Evolutionary conservation across 2,797 vertebrate genomes (phyloP).

Genomic region (Pangasius djambal): DNA sequence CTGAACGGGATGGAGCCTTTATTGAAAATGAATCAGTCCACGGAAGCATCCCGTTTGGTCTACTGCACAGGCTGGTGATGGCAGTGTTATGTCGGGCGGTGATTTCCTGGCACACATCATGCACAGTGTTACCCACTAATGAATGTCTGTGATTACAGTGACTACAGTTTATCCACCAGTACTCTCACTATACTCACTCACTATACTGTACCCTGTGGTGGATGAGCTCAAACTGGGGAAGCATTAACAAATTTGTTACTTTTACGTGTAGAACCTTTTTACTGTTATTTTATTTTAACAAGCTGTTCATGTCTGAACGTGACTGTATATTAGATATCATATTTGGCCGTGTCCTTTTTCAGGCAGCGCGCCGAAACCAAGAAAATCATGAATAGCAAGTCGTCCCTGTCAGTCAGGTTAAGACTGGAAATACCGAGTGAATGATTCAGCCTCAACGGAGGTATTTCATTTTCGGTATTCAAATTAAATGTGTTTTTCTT

Average conservation of each 20-base stretch:
- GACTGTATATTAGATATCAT: neutral
- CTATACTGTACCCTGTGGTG: neutral
- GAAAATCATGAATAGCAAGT: neutral
- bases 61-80: neutral
- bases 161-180: neutral
- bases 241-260: neutral
- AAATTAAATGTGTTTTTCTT: conserved; percentile 34
- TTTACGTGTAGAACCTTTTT: neutral
- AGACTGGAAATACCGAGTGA: neutral
- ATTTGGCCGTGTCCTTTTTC: neutral
- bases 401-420: neutral
- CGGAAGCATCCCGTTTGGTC: neutral
- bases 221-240: neutral
- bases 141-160: neutral
- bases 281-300: neutral
- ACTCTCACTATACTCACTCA: no score
- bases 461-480: neutral
- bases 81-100: neutral
- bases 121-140: no score
- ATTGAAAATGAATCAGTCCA: neutral
- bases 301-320: neutral
- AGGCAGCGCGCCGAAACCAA: neutral
- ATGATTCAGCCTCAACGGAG: neutral
- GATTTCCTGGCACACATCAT: neutral
- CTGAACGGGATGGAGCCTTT: neutral